Percentiles rank a stretch among this genome's conserved stretches.
Evolutionary conservation across 2,797 vertebrate species (phyloP).

Genomic region (Prunella strophiata): DNA sequence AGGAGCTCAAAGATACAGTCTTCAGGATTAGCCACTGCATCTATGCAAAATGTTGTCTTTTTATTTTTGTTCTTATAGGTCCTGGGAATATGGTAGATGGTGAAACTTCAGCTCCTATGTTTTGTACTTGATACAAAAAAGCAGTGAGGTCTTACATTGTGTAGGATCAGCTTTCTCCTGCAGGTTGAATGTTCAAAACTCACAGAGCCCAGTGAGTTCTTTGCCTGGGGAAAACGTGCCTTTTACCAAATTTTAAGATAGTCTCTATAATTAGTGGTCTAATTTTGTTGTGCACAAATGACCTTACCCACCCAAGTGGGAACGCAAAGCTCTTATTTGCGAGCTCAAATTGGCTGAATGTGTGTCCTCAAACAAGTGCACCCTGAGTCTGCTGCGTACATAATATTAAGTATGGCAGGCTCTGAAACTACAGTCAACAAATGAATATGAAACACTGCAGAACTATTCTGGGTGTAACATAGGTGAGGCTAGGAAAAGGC

Average conservation of each 20-base stretch:
- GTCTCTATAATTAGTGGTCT: slow-evolving; percentile 63
- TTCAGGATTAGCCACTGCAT: neutral
- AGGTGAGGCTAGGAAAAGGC: neutral
- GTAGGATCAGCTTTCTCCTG: neutral
- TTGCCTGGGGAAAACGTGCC: neutral
- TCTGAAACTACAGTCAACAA: slow-evolving; percentile 19
- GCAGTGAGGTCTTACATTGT: neutral
- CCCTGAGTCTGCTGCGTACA: neutral
- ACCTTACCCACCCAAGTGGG: slow-evolving; percentile 41
- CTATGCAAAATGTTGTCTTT: neutral
- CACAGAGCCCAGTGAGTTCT: neutral
- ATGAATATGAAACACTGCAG: neutral
- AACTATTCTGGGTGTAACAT: neutral
- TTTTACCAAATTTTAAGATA: slow-evolving; percentile 46
- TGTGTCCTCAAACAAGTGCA: neutral
- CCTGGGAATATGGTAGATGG: neutral
- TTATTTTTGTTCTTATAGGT: neutral
- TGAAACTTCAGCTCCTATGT: neutral
- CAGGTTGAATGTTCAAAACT: neutral
- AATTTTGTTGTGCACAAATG: slow-evolving; percentile 23
- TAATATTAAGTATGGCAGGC: neutral
- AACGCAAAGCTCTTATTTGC: slow-evolving; percentile 1
- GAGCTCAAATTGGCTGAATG: slow-evolving; percentile 27
- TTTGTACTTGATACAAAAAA: neutral
- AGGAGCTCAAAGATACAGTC: neutral